Evolutionary conservation across 2,888 invertebrate species (phyloP), one percentile per base, ranked within the genome.

Genomic region (Aleiodes alternator): DNA sequence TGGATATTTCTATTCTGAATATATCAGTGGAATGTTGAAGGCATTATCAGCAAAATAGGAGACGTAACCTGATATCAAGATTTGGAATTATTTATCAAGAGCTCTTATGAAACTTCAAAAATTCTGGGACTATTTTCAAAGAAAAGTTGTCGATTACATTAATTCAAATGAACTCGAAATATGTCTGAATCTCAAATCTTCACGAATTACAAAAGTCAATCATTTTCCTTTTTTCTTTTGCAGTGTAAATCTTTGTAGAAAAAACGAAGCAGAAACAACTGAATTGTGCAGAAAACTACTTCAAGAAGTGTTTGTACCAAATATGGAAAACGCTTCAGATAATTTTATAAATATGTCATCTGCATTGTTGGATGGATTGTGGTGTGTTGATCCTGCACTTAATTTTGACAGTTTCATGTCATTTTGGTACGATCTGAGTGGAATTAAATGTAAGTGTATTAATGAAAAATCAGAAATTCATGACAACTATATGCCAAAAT

Each of bases 311-410:
- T 93, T 91, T 84, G 90, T 88, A 3, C 94, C 94, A 0, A 90
- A 91, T 31, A 84, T 95, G 14, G 90, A 90, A 71, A 90, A 92
- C 69, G 92, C 92, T 0, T 91, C 91, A 0, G 89, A 92, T 31
- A 90, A 93, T 72, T 95, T 94, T 87, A 88, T 92, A 69, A 87
- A 91, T 77, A 92, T 95, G 92, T 89, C 93, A 0, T 86, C 82
- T 0, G 91, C 92, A 1, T 89, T 95, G 83, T 83, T 95, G 0
- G 90, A 93, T 34, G 95, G 95, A 1, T 87, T 95, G 85, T 93
- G 93, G 92, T 91, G 90, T 34, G 87, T 93, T 56, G 93, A 94
- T 84, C 92, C 94, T 0, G 83, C 90, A 14, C 88, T 94, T 0
- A 88, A 94, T 9, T 90, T 92, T 0, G 89, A 90, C 3, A 90